Conservation (phyloP, 2,113 vertebrate genomes). For the Mobula birostris region DNA sequence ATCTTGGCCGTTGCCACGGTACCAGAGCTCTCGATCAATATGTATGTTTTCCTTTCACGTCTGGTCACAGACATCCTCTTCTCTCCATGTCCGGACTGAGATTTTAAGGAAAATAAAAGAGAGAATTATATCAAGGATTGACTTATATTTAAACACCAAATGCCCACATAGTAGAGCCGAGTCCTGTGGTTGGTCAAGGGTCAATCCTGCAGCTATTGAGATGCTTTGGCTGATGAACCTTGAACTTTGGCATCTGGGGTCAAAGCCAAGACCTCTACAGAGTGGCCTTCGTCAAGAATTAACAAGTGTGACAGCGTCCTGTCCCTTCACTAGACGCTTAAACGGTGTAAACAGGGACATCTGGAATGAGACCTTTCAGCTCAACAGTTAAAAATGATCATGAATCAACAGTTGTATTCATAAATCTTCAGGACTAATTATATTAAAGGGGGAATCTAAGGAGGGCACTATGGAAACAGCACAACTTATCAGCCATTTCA, state of each 20-base stretch:
- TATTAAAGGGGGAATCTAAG: slow-evolving; percentile 82
- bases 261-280: slow-evolving; percentile 76
- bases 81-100: slow-evolving; percentile 54
- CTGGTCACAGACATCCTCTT: slow-evolving; percentile 60
- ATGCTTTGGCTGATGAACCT: slow-evolving; percentile 61
- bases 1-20: slow-evolving; percentile 64
- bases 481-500: slow-evolving; percentile 70
- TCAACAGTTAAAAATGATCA: slow-evolving; percentile 82
- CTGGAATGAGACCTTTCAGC: slow-evolving; percentile 81
- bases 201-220: slow-evolving; percentile 66
- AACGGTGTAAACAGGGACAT: slow-evolving; percentile 80
- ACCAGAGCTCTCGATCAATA: slow-evolving; percentile 62
- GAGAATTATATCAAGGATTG: slow-evolving; percentile 51
- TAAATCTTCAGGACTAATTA: slow-evolving; percentile 94
- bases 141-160: slow-evolving; percentile 63
- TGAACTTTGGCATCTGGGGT: slow-evolving; percentile 62
- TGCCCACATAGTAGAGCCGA: slow-evolving; percentile 65
- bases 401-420: slow-evolving; percentile 87
- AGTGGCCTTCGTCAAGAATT: slow-evolving; percentile 73
- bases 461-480: slow-evolving; percentile 77
- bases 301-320: slow-evolving; percentile 76
- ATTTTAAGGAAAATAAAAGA: slow-evolving; percentile 46
- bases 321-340: slow-evolving; percentile 68
- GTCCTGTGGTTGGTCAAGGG: slow-evolving; percentile 53
- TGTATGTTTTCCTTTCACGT: slow-evolving; percentile 73